phyloP scores from a whole-genome alignment of 1,140 invertebrate species.

The Berghia stephanieae region DNA sequence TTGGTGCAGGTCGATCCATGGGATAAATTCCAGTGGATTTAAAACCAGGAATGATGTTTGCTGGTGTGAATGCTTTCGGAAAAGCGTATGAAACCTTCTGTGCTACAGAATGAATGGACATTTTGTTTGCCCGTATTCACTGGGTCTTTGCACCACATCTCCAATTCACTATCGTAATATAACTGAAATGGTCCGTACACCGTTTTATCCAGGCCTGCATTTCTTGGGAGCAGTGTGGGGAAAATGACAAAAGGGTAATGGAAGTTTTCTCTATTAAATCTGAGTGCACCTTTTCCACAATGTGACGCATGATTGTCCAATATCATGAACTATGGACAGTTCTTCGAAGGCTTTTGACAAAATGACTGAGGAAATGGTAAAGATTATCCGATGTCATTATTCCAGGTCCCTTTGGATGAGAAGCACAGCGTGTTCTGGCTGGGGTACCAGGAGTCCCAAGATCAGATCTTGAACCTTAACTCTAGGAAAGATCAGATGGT shows the following conservation, averaged over 20 bases:
- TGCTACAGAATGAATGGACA: background rate
- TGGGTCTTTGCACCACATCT: constrained; percentile 1
- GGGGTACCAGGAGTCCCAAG: background rate
- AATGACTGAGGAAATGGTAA: constrained; percentile 18
- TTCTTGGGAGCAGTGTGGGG: constrained; percentile 47
- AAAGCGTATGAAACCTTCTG: constrained; percentile 3
- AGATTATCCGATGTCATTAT: constrained; percentile 26
- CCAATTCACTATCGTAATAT: background rate
- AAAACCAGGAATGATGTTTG: constrained; percentile 10
- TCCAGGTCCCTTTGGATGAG: background rate
- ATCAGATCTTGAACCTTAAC: constrained; percentile 6
- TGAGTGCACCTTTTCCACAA: constrained; percentile 45
- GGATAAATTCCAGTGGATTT: background rate
- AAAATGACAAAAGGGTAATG: constrained; percentile 40
- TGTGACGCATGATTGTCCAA: constrained; percentile 49
- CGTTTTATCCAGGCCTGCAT: constrained; percentile 42
- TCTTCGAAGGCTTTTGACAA: background rate
- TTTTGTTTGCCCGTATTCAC: background rate
- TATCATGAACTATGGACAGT: constrained; percentile 36
- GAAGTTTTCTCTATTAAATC: constrained; percentile 47
- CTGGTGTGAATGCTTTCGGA: background rate
- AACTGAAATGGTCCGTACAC: constrained; percentile 42
- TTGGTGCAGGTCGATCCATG: background rate
- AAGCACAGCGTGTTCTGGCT: background rate
- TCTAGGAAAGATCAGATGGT: background rate